These are phyloP conservation scores for Fragum sueziense DNA, from an alignment of 2,888 invertebrate genomes.

Conservation along the genomic window DNA sequence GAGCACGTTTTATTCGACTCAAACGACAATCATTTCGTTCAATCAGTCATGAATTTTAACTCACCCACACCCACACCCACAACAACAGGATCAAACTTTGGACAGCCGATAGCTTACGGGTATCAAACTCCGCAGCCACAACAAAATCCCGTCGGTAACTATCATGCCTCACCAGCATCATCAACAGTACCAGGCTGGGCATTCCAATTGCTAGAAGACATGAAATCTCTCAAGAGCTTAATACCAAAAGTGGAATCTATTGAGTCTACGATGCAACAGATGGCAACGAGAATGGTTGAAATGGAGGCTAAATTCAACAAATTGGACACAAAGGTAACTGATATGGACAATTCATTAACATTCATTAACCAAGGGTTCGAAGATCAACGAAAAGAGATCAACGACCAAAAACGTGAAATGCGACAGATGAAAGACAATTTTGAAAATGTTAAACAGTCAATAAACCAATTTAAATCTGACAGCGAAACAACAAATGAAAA, in stretches of 20 bases:
- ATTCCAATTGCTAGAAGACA: too few relatives aligned
- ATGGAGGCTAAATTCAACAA: too few relatives aligned
- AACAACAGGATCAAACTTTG: too few relatives aligned
- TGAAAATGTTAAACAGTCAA: neutral
- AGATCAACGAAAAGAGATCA: neutral
- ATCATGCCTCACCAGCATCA: too few relatives aligned
- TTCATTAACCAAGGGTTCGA: neutral
- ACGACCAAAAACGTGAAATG: neutral
- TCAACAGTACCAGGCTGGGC: too few relatives aligned
- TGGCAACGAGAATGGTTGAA: too few relatives aligned
- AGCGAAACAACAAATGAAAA: neutral
- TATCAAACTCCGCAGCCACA: too few relatives aligned
- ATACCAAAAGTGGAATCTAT: too few relatives aligned
- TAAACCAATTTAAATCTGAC: neutral
- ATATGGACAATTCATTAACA: neutral
- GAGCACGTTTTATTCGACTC: neutral
- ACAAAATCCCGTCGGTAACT: too few relatives aligned
- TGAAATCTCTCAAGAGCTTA: too few relatives aligned
- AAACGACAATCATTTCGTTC: neutral
- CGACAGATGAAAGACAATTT: neutral
- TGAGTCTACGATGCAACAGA: too few relatives aligned
- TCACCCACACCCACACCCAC: neutral
- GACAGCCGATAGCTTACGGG: too few relatives aligned
- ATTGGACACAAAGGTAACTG: neutral
- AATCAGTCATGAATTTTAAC: neutral